phyloP scores from a whole-genome alignment of 2,113 vertebrate species.

The Chionodraco myersi region DNA sequence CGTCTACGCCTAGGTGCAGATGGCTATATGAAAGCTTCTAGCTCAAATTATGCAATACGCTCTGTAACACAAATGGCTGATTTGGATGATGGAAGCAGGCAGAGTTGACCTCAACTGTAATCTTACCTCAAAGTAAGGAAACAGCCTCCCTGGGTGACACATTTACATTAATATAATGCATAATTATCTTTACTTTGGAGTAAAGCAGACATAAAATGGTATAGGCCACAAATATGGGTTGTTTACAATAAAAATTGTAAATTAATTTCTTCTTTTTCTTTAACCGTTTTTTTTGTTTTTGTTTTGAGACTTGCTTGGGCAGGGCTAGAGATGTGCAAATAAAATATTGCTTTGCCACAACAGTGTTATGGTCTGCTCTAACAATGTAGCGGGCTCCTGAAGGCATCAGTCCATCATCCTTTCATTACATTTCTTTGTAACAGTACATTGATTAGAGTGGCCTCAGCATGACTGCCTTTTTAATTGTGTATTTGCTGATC shows the following conservation, averaged over 20 bases:
- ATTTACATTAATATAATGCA: slow-evolving; percentile 39
- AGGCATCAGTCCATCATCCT: slow-evolving; percentile 77
- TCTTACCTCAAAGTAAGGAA: slow-evolving; percentile 39
- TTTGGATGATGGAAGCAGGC: slow-evolving; percentile 19
- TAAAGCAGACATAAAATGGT: slow-evolving; percentile 26
- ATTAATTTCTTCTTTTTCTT: slow-evolving; percentile 49
- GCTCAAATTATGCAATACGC: slow-evolving; percentile 12
- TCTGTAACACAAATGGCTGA: slow-evolving; percentile 31
- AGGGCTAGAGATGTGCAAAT: slow-evolving; percentile 58
- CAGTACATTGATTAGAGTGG: slow-evolving; percentile 73
- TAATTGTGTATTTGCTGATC: slow-evolving; percentile 80
- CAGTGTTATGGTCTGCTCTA: slow-evolving; percentile 54
- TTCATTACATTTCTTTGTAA: slow-evolving; percentile 76
- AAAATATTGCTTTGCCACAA: slow-evolving; percentile 70
- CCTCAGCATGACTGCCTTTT: slow-evolving; percentile 77
- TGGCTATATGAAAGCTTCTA: slow-evolving; percentile 10
- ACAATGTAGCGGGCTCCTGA: slow-evolving; percentile 70
- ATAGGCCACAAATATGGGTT: slow-evolving; percentile 33
- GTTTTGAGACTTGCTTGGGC: background rate
- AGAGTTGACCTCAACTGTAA: slow-evolving; percentile 46
- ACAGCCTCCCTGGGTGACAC: slow-evolving; percentile 32
- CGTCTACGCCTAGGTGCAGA: background rate
- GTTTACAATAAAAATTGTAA: slow-evolving; percentile 54
- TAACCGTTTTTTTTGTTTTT: background rate
- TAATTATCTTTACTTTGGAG: slow-evolving; percentile 38